These are phyloP conservation scores for Drosophila kambysellisi DNA, from an alignment of 2,888 invertebrate genomes.

Conservation along the genomic window DNA sequence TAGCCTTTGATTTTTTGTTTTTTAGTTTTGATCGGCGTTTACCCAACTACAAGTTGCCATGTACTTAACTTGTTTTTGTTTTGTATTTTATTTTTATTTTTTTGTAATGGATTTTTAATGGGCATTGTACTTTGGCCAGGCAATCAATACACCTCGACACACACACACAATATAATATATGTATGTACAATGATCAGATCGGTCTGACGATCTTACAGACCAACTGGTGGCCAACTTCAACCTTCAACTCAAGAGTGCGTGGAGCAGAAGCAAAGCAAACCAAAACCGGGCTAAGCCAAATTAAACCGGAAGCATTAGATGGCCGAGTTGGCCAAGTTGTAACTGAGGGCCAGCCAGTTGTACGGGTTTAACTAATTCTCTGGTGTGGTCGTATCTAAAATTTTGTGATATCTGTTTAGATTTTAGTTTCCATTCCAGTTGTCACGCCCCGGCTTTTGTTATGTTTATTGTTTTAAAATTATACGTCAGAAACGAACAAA, in stretches of 20 bases:
- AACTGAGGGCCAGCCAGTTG: slow-evolving; percentile 57
- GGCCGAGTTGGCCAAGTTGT: slow-evolving; percentile 40
- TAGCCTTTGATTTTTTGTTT: slow-evolving; percentile 1
- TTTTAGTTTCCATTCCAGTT: slow-evolving; percentile 58
- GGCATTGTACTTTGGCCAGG: slow-evolving; percentile 66
- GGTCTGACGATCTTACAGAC: slow-evolving; percentile 38
- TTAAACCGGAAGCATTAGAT: slow-evolving; percentile 80
- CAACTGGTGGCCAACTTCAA: slow-evolving; percentile 17
- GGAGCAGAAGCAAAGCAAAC: slow-evolving; percentile 19
- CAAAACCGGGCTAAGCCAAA: slow-evolving; percentile 56
- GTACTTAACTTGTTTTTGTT: slow-evolving; percentile 43
- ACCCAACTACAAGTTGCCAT: slow-evolving; percentile 28
- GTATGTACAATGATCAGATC: background rate
- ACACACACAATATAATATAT: slow-evolving; percentile 3
- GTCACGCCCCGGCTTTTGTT: slow-evolving; percentile 67
- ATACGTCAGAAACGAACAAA: slow-evolving; percentile 46
- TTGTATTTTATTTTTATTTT: slow-evolving; percentile 26
- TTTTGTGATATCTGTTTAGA: slow-evolving; percentile 18
- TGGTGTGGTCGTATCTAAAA: background rate
- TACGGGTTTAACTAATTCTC: slow-evolving; percentile 22
- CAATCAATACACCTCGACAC: slow-evolving; percentile 66
- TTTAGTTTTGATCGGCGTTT: slow-evolving; percentile 27
- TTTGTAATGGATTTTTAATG: slow-evolving; percentile 77
- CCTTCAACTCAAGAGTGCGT: slow-evolving; percentile 51
- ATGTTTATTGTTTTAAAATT: slow-evolving; percentile 68